Base-by-base conservation (phyloP, 2,888 invertebrate species). In the Gasteruption jaculator region DNA sequence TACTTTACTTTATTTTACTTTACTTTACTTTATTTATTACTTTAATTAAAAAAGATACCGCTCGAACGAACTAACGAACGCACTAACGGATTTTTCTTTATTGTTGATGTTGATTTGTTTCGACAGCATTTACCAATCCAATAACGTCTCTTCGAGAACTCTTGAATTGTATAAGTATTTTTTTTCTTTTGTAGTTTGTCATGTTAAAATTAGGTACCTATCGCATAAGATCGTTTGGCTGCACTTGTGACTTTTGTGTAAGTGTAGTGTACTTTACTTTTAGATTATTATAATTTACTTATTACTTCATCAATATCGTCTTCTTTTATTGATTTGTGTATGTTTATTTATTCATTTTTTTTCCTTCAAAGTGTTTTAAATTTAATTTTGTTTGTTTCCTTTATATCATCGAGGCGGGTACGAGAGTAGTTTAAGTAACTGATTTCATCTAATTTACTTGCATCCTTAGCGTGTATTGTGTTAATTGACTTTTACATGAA, bases 401-500 rank as follows among this genome's bases (percentile, higher is more conserved):
- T 42, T 48, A 21, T 33, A 16, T 8, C n/a, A 7, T 7, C 30
- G 14, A 26, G n/a, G n/a, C n/a, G 26, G 14, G 20, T 29, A 11
- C 8, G 25, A 30, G 11, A 24, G 24, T 38, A 36, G 32, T 20
- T 51, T 53, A 53, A 49, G 53, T 54, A 53, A 50, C 54, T 53
- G 43, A 31, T 50, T 49, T 30, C 31, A 34, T 36, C 16, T 20
- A 38, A 25, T n/a, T n/a, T 41, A 50, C 46, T 48, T 41, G 43
- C 52, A 41, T 48, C 35, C 45, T 46, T 50, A 53, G 40, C 35
- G 30, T 33, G 41, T 38, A 29, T 41, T 29, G 38, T 35, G 54
- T 64, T n/a, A 65, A 65, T 65, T 65, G 65, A 65, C 65, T 57
- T 61, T 57, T 62, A n/a, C 61, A 55, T 58, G 61, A 63, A 61